Percentiles rank a stretch among this genome's conserved stretches.
These are phyloP conservation scores for Gobiocypris rarus DNA, from an alignment of 2,113 vertebrate species.

Conservation along the genomic window DNA sequence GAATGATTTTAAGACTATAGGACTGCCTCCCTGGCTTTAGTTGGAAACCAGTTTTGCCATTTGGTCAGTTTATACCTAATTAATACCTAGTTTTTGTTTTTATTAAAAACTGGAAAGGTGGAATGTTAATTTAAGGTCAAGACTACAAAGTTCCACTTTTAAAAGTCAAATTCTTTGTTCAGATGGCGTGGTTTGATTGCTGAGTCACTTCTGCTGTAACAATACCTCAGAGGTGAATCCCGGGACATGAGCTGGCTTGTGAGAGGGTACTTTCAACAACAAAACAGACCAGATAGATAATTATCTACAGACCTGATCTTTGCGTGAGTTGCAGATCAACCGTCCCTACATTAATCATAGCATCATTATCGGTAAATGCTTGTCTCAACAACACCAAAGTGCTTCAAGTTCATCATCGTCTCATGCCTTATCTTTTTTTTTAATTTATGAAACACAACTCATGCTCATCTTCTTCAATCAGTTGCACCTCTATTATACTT, in stretches of 20 bases:
- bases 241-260: background rate
- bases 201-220: background rate
- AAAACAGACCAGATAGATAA: background rate
- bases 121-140: background rate
- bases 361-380: slow-evolving; percentile 2
- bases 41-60: background rate
- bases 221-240: background rate
- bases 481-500: too few species aligned
- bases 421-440: background rate
- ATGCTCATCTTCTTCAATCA: background rate
- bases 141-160: too few species aligned
- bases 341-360: background rate
- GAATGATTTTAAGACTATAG: too few species aligned
- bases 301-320: background rate
- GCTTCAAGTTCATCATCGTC: background rate
- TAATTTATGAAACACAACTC: background rate
- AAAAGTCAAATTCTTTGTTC: background rate
- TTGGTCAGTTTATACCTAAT: background rate
- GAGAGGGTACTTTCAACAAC: background rate
- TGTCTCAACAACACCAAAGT: background rate
- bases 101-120: background rate
- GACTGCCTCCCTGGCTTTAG: too few species aligned
- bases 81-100: background rate
- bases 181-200: background rate
- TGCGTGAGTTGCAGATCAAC: background rate